A percentile compares a stretch with the other conserved stretches of the same genome.
Evolutionary conservation across 2,113 vertebrate genomes (phyloP).

Genomic region (Gallinago media): DNA sequence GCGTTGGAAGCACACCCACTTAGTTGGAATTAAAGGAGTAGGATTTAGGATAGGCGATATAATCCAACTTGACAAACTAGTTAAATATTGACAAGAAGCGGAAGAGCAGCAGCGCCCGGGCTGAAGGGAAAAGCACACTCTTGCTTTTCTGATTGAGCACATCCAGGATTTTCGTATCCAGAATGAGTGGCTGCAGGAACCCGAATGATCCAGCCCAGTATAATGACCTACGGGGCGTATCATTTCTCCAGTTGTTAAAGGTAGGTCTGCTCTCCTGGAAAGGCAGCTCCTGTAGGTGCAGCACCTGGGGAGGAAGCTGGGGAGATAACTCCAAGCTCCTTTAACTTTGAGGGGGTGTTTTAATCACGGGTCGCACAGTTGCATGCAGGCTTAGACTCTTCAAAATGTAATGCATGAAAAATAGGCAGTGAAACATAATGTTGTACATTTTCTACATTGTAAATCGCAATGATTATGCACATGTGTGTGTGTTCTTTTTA

Average conservation of each 20-base stretch:
- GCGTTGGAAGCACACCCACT: constrained; percentile 33
- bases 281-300: background rate
- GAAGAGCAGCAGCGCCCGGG: constrained; percentile 53
- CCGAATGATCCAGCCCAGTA: constrained; percentile 41
- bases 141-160: constrained; percentile 29
- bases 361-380: background rate
- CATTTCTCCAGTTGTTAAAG: constrained; percentile 72
- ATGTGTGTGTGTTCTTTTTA: background rate
- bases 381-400: background rate
- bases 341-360: background rate
- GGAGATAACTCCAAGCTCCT: background rate
- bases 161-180: background rate
- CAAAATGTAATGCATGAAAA: constrained; percentile 47
- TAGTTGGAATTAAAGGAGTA: constrained; percentile 40
- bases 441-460: constrained; percentile 21
- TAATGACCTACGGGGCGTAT: constrained; percentile 15
- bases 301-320: background rate
- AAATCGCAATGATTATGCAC: background rate
- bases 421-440: constrained; percentile 1
- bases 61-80: constrained; percentile 77
- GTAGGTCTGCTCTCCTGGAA: constrained; percentile 69
- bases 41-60: constrained; percentile 75
- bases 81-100: constrained; percentile 87
- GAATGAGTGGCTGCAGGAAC: constrained; percentile 47
- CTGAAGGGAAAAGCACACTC: background rate